Percentiles rank a stretch among this genome's conserved stretches.
Evolutionary conservation across 2,888 invertebrate species (phyloP).

Genomic region (Sarcophaga carnaria): DNA sequence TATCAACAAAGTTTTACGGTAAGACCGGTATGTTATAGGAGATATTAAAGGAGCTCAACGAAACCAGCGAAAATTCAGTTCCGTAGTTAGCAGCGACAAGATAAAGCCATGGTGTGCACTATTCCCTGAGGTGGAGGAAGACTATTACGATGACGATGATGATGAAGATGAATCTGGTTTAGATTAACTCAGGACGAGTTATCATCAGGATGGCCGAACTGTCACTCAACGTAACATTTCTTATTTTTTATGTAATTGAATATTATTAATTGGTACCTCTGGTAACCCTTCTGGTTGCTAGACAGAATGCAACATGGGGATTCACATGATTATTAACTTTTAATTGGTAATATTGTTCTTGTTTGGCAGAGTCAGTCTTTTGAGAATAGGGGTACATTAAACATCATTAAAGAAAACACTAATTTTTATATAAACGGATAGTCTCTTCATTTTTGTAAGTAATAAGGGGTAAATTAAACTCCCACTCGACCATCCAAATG

Average conservation of each 20-base stretch:
- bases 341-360: too few relatives aligned
- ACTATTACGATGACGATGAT: slow-evolving; percentile 4
- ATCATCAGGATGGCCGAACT: slow-evolving; percentile 69
- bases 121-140: not conserved
- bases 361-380: too few relatives aligned
- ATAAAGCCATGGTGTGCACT: slow-evolving; percentile 60
- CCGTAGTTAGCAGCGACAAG: slow-evolving; percentile 60
- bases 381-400: too few relatives aligned
- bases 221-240: not conserved
- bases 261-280: too few relatives aligned
- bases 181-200: slow-evolving; percentile 21
- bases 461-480: too few relatives aligned
- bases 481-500: too few relatives aligned
- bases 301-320: too few relatives aligned
- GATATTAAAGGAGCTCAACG: slow-evolving; percentile 48
- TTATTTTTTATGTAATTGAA: too few relatives aligned
- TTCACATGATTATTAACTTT: too few relatives aligned
- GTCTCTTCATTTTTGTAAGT: too few relatives aligned
- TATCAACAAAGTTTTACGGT: slow-evolving; percentile 48
- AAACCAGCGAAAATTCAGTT: slow-evolving; percentile 39
- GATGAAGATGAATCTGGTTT: slow-evolving; percentile 23
- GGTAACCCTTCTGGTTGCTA: not conserved
- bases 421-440: too few relatives aligned
- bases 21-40: slow-evolving; percentile 30
- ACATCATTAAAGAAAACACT: too few relatives aligned